Conservation (phyloP, 2,888 invertebrate genomes). For the Drosophila picticornis region DNA sequence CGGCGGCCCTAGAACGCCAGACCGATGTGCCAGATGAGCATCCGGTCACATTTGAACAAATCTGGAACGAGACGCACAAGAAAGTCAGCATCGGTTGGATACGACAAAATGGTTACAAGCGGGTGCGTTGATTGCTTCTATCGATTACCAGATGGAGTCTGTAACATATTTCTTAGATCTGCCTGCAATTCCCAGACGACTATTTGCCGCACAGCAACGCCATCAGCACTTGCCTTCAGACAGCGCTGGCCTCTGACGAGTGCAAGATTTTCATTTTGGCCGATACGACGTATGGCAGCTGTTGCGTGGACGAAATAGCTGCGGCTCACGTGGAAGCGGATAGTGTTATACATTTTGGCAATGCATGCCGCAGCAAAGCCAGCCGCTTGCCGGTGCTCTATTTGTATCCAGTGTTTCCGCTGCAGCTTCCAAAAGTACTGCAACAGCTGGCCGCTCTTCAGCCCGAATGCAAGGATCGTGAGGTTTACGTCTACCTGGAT, state of each 20-base stretch:
- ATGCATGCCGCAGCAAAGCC: slow-evolving; percentile 92
- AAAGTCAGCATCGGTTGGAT: slow-evolving; percentile 88
- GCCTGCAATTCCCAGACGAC: slow-evolving; percentile 96
- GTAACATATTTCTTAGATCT: slow-evolving; percentile 87
- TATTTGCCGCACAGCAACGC: slow-evolving; percentile 89
- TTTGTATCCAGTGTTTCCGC: slow-evolving; percentile 88
- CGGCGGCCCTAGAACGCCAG: slow-evolving; percentile 78
- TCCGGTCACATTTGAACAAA: slow-evolving; percentile 70
- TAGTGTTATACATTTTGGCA: slow-evolving; percentile 96
- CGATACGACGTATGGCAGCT: slow-evolving; percentile 96
- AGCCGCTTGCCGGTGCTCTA: slow-evolving; percentile 91
- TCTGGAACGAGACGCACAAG: slow-evolving; percentile 83
- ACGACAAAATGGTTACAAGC: slow-evolving; percentile 87
- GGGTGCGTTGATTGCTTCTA: slow-evolving; percentile 86
- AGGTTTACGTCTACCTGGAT: slow-evolving; percentile 89
- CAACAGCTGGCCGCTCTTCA: slow-evolving; percentile 78
- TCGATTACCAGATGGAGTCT: background rate
- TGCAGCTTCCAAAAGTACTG: slow-evolving; percentile 86
- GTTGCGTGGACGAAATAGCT: slow-evolving; percentile 89
- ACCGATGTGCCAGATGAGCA: slow-evolving; percentile 60
- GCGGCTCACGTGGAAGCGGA: slow-evolving; percentile 95
- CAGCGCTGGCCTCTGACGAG: slow-evolving; percentile 74
- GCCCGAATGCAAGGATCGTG: slow-evolving; percentile 82
- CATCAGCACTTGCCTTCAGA: slow-evolving; percentile 88
- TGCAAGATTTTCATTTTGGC: slow-evolving; percentile 90